Percentiles rank a stretch among this genome's conserved stretches.
Conservation (phyloP, 1,140 invertebrate genomes). For the Heliconius nattereri region DNA sequence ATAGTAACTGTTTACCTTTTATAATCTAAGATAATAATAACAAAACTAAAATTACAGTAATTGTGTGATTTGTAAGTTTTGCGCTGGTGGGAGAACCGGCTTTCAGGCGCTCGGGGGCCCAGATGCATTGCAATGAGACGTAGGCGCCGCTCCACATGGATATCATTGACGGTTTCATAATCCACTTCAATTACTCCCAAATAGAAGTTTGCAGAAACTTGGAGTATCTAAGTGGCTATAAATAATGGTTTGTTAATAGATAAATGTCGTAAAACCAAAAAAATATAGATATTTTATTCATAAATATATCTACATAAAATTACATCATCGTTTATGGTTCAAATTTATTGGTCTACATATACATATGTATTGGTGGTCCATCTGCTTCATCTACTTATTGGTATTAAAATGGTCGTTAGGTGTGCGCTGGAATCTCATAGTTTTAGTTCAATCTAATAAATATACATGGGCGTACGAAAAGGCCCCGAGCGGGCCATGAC, state of each 20-base stretch:
- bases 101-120: slow-evolving; percentile 44
- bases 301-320: background rate
- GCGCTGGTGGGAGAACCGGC: slow-evolving; percentile 53
- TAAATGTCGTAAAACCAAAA: slow-evolving; percentile 7
- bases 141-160: slow-evolving; percentile 58
- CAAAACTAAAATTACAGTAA: slow-evolving; percentile 17
- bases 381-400: background rate
- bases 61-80: slow-evolving; percentile 11
- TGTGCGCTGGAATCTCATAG: background rate
- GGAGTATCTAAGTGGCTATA: slow-evolving; percentile 17
- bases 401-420: background rate
- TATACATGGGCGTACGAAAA: too few relatives aligned
- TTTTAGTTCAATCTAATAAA: too few relatives aligned
- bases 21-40: background rate
- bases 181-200: slow-evolving; percentile 34
- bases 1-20: background rate
- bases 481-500: too few relatives aligned
- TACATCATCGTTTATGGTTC: background rate
- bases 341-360: too few relatives aligned
- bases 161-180: slow-evolving; percentile 59
- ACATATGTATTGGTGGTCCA: too few relatives aligned
- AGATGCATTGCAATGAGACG: slow-evolving; percentile 60
- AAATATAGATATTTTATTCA: background rate
- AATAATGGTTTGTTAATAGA: slow-evolving; percentile 15
- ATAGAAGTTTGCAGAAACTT: slow-evolving; percentile 14